Evolutionary conservation across 1,140 invertebrate genomes (phyloP).

Genomic region (Drosophila eugracilis): DNA sequence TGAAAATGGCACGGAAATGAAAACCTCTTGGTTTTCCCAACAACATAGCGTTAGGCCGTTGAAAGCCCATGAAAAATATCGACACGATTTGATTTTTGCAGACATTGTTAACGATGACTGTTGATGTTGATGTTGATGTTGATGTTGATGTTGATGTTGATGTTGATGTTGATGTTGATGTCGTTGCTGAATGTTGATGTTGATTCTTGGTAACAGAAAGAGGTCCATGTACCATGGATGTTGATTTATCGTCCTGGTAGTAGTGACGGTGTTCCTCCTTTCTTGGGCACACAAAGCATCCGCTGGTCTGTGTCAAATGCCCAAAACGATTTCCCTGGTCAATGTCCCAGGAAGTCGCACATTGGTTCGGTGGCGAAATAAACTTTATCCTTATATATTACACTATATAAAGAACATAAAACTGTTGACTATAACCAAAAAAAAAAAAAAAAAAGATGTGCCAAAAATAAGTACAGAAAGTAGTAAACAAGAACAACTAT

Average conservation of each 20-base stretch:
- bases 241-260: constrained; percentile 61
- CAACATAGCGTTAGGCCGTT: not conserved
- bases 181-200: not conserved
- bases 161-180: constrained; percentile 7
- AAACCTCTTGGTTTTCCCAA: not conserved
- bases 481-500: too few species aligned
- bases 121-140: not conserved
- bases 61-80: constrained; percentile 41
- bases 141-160: not conserved
- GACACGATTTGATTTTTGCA: constrained; percentile 18
- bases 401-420: too few species aligned
- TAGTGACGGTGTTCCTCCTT: too few species aligned
- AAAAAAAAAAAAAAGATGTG: too few species aligned
- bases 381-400: not conserved
- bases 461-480: not conserved
- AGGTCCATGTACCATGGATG: constrained; percentile 17
- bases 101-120: constrained; percentile 24
- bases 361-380: constrained; percentile 13
- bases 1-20: constrained; percentile 21
- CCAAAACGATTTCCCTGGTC: constrained; percentile 41
- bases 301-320: constrained; percentile 59
- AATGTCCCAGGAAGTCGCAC: constrained; percentile 27
- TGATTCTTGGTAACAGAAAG: not conserved
- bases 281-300: constrained; percentile 46
- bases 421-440: too few species aligned